Percentiles rank a stretch among this genome's conserved stretches.
phyloP scores from a whole-genome alignment of 2,113 vertebrate genomes.

The Epinephelus cyanopodus region DNA sequence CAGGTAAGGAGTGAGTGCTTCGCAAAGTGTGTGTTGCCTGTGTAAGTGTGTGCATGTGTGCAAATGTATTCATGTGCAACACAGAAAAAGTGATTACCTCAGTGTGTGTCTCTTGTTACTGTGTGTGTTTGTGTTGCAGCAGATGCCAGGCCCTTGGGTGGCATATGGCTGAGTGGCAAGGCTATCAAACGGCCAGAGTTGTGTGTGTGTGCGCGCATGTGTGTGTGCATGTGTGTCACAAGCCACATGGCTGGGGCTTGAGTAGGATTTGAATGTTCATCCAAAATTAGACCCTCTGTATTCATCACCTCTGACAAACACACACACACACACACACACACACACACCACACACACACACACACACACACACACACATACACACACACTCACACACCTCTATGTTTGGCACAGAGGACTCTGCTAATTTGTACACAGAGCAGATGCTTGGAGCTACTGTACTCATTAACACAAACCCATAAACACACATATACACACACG shows the following conservation, averaged over 20 bases:
- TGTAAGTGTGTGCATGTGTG: constrained; percentile 8
- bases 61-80: constrained; percentile 29
- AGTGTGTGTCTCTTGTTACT: constrained; percentile 44
- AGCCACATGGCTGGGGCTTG: constrained; percentile 40
- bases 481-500: not conserved
- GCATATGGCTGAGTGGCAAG: constrained; percentile 81
- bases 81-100: constrained; percentile 40
- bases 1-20: constrained; percentile 24
- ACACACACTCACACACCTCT: constrained; percentile 39
- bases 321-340: constrained; percentile 3
- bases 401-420: constrained; percentile 64
- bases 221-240: constrained; percentile 23
- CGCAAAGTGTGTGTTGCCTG: not conserved
- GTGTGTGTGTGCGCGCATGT: constrained; percentile 15
- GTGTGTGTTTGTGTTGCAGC: constrained; percentile 59
- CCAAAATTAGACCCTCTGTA: constrained; percentile 43
- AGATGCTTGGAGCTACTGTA: constrained; percentile 56
- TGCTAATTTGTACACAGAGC: constrained; percentile 73
- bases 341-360: constrained; percentile 36
- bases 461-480: constrained; percentile 61
- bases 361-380: constrained; percentile 26
- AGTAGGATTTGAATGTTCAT: constrained; percentile 37
- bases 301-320: constrained; percentile 43
- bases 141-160: constrained; percentile 78
- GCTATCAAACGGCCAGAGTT: constrained; percentile 74